Base-by-base conservation (phyloP, 2,113 vertebrate species). In the Nipponia nippon region DNA sequence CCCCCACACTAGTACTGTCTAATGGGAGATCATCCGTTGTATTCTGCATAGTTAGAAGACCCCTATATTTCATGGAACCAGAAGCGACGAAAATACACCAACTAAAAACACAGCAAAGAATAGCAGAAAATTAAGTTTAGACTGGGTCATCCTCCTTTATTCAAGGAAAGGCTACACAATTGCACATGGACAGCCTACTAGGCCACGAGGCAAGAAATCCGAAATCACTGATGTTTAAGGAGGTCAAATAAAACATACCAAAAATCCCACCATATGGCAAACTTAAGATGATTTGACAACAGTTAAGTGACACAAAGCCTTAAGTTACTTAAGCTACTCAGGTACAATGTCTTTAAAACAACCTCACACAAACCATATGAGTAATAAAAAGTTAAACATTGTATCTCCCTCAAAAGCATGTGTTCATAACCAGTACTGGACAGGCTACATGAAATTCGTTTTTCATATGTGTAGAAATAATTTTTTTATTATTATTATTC, bases 371-470 rank as follows among this genome's bases (percentile, higher is more conserved):
- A 82, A 67, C 42, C 2, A 50, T 1, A 42, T 0, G 0, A 7
- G 4, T 26, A 79, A 46, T 67, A n/a, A 83, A 36, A 30, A 81
- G 36, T 63, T 79, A 91, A 82, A 63, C 38, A 42, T 11, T 5
- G 0, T 29, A 8, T 36, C 15, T 75, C 29, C 29, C 32, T 62
- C 23, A 77, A 85, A 89, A 80, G 21, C 29, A 75, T 0, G 0
- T 23, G 11, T 14, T 76, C 76, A 55, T 40, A 90, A 21, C 32
- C 30, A 76, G 15, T 42, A 59, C 8, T 19, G 3, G 19, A 72
- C 7, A 89, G n/a, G 16, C 22, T 44, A 61, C 8, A 38, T 17
- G 3, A 49, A 59, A 46, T 61, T 77, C 20, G 16, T 10, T 83
- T 77, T 66, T 83, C 16, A 2, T 25, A 11, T 5, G 8, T 25